Evolutionary conservation across 2,888 invertebrate genomes (phyloP), one percentile per base, ranked within the genome.

Genomic region (Ceriagrion tenellum): DNA sequence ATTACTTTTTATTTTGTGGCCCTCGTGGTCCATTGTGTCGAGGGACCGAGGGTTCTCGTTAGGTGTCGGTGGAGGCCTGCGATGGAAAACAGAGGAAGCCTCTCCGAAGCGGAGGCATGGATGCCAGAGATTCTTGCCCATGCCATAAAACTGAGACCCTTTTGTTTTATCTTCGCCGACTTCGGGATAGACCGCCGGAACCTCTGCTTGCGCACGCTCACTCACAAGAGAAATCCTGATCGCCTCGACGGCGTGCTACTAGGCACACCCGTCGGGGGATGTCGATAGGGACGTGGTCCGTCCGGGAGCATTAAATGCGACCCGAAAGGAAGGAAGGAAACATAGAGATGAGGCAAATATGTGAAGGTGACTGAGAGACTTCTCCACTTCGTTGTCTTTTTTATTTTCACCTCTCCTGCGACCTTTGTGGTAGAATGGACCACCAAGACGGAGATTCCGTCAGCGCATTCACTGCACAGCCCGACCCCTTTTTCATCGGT

Each of bases 331-430:
- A 81, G 23, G 74, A 74, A 74, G 81, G 81, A 35, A 81, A 81
- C 35, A 81, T 16, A 81, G 81, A 81, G 35, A 35, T 18, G 81
- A 81, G 81, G 81, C 81, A 81, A 81, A 81, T 81, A 81, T 81
- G 81, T 81, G 81, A 81, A 81, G 81, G 81, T 81, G 81, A 81
- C 26, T 81, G 81, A 35, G 81, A 35, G 81, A 81, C 81, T 81
- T 69, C 35, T 30, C 35, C 30, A 13, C 47, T 8, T 47, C 8
- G 35, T 18, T 26, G 69, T 81, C 16, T 81, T 69, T 69, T 69
- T 69, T 69, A 1, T 26, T n/a, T 69, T 26, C 69, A 0, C 35
- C 69, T 35, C 30, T 30, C 81, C 30, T n/a, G 16, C 35, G 35
- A 69, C 69, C 12, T 59, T 16, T 47, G 47, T 47, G 47, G n/a